Evolutionary conservation across 2,113 vertebrate species (phyloP).

Genomic region (Lepus timidus): DNA sequence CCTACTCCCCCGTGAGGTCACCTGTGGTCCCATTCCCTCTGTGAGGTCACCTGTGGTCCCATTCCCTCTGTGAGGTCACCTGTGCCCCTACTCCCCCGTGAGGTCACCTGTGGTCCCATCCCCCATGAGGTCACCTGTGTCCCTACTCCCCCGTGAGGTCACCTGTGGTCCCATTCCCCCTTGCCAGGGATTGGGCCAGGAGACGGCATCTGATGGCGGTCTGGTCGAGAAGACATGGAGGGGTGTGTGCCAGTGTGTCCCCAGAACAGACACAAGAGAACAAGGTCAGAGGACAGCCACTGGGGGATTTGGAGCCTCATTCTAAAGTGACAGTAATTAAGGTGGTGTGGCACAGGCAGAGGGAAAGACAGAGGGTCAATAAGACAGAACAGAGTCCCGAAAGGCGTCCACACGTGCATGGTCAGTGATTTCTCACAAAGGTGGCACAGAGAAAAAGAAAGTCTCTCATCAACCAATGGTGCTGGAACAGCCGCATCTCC

Average conservation of each 20-base stretch:
- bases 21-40: no score
- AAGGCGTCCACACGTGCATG: neutral
- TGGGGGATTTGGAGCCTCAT: neutral
- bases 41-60: no score
- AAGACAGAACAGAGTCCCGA: neutral
- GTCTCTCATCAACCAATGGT: neutral
- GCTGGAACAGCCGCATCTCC: neutral
- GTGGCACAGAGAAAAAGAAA: neutral
- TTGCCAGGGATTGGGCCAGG: neutral
- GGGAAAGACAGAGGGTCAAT: neutral
- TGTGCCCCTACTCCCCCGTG: no score
- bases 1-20: no score
- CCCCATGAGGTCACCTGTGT: no score
- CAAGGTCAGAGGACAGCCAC: no score
- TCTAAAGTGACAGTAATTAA: neutral
- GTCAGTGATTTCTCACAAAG: neutral
- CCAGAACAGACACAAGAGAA: neutral
- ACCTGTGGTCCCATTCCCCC: no score
- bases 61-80: no score
- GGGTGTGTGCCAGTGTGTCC: neutral
- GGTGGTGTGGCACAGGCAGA: neutral
- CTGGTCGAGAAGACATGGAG: neutral
- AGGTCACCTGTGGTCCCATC: no score
- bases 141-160: no score
- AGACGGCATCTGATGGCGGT: neutral